phyloP scores from a whole-genome alignment of 2,888 invertebrate genomes.

The Caenorhabditis sp. region DNA sequence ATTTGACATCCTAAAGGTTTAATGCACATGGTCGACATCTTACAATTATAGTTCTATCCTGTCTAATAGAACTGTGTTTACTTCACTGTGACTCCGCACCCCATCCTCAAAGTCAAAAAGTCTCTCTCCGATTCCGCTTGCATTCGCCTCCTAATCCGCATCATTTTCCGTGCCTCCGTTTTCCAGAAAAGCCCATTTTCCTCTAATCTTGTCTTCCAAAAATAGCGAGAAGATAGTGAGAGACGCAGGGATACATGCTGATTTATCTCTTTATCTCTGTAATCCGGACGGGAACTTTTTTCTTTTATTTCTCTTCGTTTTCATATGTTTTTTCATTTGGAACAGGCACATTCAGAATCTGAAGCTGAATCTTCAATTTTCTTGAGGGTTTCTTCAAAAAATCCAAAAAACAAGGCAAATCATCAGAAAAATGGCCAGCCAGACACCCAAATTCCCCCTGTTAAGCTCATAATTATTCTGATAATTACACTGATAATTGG shows the following conservation, averaged over 20 bases:
- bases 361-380: too few species aligned
- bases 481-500: constrained; percentile 4
- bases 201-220: constrained; percentile 8
- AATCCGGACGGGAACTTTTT: too few species aligned
- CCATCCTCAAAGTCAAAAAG: background rate
- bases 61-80: too few species aligned
- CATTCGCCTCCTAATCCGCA: constrained; percentile 18
- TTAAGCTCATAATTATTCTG: background rate
- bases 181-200: constrained; percentile 9
- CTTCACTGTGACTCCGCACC: background rate
- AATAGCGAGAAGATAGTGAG: constrained; percentile 7
- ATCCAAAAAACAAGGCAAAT: background rate
- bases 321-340: background rate
- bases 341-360: background rate
- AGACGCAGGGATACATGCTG: constrained; percentile 13
- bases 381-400: background rate
- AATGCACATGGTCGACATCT: too few species aligned
- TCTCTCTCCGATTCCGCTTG: constrained; percentile 5
- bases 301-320: too few species aligned
- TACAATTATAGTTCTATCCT: too few species aligned
- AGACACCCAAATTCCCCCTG: background rate
- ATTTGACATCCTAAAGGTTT: too few species aligned
- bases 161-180: constrained; percentile 44
- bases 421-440: background rate
- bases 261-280: constrained; percentile 40